These are phyloP conservation scores for Reinhardtius hippoglossoides DNA, from an alignment of 2,113 vertebrate species.

Conservation along the genomic window DNA sequence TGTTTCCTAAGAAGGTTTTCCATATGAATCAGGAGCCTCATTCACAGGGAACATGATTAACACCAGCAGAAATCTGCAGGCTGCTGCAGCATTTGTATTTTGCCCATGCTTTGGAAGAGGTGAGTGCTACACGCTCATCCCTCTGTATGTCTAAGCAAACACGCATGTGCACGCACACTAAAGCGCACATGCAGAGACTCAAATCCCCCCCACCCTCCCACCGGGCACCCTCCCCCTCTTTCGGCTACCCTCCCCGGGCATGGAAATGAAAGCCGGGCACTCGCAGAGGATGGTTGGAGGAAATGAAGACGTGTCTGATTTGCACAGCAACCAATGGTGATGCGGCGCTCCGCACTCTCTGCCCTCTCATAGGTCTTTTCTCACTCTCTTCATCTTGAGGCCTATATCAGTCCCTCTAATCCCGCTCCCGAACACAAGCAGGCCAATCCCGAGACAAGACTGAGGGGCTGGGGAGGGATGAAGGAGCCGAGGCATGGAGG, in stretches of 20 bases:
- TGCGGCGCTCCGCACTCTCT: conserved; percentile 43
- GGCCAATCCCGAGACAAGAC: conserved; percentile 72
- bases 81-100: conserved; percentile 59
- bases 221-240: conserved; percentile 36
- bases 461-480: conserved; percentile 68
- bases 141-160: conserved; percentile 43
- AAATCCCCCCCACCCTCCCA: conserved; percentile 53
- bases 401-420: conserved; percentile 71
- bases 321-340: conserved; percentile 71
- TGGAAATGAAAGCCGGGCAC: conserved; percentile 68
- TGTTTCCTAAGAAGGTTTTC: conserved; percentile 18
- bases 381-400: conserved; percentile 68
- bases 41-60: conserved; percentile 21
- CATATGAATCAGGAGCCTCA: conserved; percentile 47
- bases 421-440: conserved; percentile 69
- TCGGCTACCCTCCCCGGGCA: conserved; percentile 44
- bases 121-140: conserved; percentile 55
- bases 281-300: conserved; percentile 58
- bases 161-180: conserved; percentile 48
- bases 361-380: conserved; percentile 74
- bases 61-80: conserved; percentile 26
- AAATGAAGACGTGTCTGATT: conserved; percentile 81
- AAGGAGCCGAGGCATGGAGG: conserved; percentile 56
- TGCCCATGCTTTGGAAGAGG: conserved; percentile 60
- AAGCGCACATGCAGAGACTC: conserved; percentile 65